These are phyloP conservation scores for Lophotriccus pileatus DNA, from an alignment of 2,797 vertebrate genomes.

Conservation along the genomic window DNA sequence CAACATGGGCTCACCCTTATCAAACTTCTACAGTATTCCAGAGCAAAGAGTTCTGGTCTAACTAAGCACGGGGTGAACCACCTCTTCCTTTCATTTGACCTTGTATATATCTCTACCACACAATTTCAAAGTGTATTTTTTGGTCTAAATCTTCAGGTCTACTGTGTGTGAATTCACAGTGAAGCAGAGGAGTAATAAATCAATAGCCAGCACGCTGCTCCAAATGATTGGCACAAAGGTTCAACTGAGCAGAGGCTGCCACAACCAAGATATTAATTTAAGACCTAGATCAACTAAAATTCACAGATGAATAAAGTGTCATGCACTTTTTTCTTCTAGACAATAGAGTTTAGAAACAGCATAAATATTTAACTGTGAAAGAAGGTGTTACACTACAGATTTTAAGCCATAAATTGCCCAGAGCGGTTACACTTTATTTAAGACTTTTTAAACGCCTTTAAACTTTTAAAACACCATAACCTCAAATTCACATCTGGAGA, in stretches of 20 bases:
- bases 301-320: neutral
- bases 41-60: neutral
- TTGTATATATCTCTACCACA: neutral
- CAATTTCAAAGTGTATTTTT: neutral
- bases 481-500: too few relatives aligned
- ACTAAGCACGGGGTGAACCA: neutral
- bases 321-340: neutral
- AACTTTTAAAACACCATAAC: too few relatives aligned
- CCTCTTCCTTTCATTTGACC: neutral
- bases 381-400: neutral
- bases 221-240: neutral
- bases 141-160: neutral
- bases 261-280: neutral
- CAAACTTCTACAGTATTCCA: neutral
- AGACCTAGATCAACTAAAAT: neutral
- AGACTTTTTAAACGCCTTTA: too few relatives aligned
- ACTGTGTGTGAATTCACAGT: neutral
- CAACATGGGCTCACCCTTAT: neutral
- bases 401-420: too few relatives aligned
- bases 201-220: accelerated
- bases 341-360: neutral
- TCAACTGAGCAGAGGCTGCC: neutral
- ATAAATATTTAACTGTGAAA: neutral
- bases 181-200: neutral
- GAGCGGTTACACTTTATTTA: too few relatives aligned